Base-by-base conservation (phyloP, 2,888 invertebrate species). In the Tachystola acroxantha region DNA sequence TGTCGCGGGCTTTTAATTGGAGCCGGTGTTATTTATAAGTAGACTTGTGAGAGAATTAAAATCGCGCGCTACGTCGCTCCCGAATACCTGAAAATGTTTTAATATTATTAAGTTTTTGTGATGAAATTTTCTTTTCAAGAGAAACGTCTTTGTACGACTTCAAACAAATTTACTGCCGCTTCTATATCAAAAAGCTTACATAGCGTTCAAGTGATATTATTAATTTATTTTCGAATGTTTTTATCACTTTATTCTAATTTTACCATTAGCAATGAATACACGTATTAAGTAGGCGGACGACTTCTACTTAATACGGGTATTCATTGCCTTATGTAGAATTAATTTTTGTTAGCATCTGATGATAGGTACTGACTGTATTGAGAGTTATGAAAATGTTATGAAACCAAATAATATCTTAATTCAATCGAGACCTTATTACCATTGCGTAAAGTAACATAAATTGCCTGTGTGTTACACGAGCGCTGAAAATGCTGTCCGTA, bases 11-110 rank as follows among this genome's bases (percentile, higher is more conserved):
- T 78, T 82, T 86, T 84, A 86, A 86, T 84, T 84, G 85, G 78
- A 75, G 64, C 54, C 67, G 66, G 69, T 69, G 75, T 73, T 80
- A 74, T 76, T 76, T 74, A 68, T 77, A 81, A 80, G 79, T 77
- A 80, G 80, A 75, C 78, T 79, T 76, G 74, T 75, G 73, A 80
- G 76, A 74, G 82, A 79, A 84, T 86, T 84, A 82, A 82, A 81
- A 79, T 77, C 71, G 76, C 66, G 62, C 77, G 79, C 77, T 62
- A 70, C 78, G 68, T 58, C 70, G 81, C 74, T 69, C 64, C 48
- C 59, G 57, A 80, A 82, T 81, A 60, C 74, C 60, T 53, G 64
- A 67, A 68, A 68, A 71, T 67, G 64, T 71, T 72, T 75, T 78
- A 75, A 75, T 74, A 70, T 64, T 66, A 67, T 77, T 74, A 78